Conservation (phyloP, 1,140 invertebrate genomes). For the Caenorhabditis briggsae region DNA sequence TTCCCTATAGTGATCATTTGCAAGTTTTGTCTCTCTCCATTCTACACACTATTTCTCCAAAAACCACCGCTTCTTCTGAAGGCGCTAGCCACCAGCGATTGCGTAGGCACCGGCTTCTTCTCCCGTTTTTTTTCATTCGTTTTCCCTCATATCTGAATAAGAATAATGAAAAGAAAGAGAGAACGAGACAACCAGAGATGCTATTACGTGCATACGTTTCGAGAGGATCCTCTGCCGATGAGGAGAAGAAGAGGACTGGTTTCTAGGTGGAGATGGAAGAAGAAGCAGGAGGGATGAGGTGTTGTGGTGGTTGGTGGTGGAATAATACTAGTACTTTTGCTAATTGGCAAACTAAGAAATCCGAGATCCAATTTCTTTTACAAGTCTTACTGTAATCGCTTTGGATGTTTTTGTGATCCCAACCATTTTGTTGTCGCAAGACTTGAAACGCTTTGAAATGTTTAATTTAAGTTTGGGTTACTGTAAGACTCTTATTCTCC, state of each 20-base stretch:
- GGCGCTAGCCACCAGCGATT: constrained; percentile 29
- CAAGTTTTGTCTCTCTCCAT: constrained; percentile 30
- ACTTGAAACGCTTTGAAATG: no score
- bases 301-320: constrained; percentile 36
- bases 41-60: not conserved
- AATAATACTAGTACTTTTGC: constrained; percentile 48
- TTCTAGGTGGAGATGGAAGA: not conserved
- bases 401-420: not conserved
- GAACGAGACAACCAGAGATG: constrained; percentile 40
- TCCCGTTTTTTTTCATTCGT: constrained; percentile 15
- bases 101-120: constrained; percentile 45
- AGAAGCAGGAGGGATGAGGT: constrained; percentile 1
- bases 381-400: not conserved
- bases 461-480: not conserved
- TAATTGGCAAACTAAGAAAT: constrained; percentile 36
- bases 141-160: not conserved
- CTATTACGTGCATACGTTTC: constrained; percentile 56
- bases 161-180: constrained; percentile 30
- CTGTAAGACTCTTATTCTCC: not conserved
- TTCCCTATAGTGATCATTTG: constrained; percentile 3
- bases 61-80: constrained; percentile 29
- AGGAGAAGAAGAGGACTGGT: constrained; percentile 38
- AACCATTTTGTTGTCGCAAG: not conserved
- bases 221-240: constrained; percentile 49
- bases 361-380: constrained; percentile 52